phyloP scores from a whole-genome alignment of 2,113 vertebrate species.

The Trichomycterus rosablanca region DNA sequence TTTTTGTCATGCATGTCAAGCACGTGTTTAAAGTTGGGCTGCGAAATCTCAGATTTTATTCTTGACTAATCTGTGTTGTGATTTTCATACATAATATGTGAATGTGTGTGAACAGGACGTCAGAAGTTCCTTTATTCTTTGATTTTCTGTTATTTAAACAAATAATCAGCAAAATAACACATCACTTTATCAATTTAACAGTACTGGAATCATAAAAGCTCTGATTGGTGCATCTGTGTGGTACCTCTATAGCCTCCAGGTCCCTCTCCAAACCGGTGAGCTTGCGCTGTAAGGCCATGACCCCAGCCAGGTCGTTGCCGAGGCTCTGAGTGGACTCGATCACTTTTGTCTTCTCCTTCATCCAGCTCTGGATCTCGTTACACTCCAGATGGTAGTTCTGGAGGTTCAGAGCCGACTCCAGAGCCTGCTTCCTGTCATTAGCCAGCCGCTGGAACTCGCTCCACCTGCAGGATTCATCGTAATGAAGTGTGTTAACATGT shows the following conservation, averaged over 20 bases:
- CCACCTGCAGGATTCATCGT: conserved; percentile 86
- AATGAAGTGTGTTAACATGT: too few relatives aligned
- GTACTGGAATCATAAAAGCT: too few relatives aligned
- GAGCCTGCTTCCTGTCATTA: conserved; percentile 77
- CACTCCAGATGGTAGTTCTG: conserved; percentile 94
- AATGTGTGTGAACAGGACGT: too few relatives aligned
- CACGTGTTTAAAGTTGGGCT: too few relatives aligned
- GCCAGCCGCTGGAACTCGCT: conserved; percentile 78
- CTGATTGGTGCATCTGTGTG: background rate
- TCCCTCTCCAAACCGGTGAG: conserved; percentile 88
- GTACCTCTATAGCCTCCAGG: conserved; percentile 84
- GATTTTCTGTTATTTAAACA: too few relatives aligned
- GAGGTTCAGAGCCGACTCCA: conserved; percentile 85
- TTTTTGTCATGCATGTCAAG: too few relatives aligned
- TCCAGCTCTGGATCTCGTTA: conserved; percentile 89
- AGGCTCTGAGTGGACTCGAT: conserved; percentile 88
- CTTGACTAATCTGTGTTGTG: too few relatives aligned
- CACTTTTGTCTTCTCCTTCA: conserved; percentile 92
- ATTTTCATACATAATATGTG: too few relatives aligned
- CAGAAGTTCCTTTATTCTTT: too few relatives aligned
- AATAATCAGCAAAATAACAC: too few relatives aligned
- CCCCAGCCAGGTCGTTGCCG: conserved; percentile 86
- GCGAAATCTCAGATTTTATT: too few relatives aligned
- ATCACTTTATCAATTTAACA: too few relatives aligned
- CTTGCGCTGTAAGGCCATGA: conserved; percentile 87